Percentiles rank a stretch among this genome's conserved stretches.
These are phyloP conservation scores for Drosophila paulistorum DNA, from an alignment of 1,140 invertebrate genomes.

Conservation along the genomic window DNA sequence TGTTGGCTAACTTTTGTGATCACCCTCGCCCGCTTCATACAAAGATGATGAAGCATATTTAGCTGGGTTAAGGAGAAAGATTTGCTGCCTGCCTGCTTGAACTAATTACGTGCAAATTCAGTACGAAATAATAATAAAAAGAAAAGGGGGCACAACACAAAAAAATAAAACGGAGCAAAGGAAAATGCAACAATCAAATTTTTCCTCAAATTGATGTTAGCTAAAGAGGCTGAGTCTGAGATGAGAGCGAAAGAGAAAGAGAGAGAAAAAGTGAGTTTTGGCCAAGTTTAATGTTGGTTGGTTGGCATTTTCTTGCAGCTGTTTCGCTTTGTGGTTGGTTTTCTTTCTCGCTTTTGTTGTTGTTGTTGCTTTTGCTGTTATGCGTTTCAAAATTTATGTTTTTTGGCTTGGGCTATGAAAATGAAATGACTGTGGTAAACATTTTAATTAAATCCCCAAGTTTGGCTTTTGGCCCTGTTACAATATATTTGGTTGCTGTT, in stretches of 20 bases:
- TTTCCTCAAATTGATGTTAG: constrained; percentile 35
- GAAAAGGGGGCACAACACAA: constrained; percentile 17
- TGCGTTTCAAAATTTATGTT: constrained; percentile 79
- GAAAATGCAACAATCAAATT: constrained; percentile 73
- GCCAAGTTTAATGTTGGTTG: constrained; percentile 72
- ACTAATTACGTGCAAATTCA: constrained; percentile 77
- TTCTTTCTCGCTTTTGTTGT: constrained; percentile 18
- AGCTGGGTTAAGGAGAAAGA: neutral
- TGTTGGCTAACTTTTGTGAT: neutral
- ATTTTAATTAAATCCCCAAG: constrained; percentile 80
- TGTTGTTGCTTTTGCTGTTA: constrained; percentile 20
- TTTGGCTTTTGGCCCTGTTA: constrained; percentile 79
- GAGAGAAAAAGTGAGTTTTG: constrained; percentile 26
- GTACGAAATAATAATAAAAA: constrained; percentile 57
- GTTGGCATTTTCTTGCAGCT: constrained; percentile 79
- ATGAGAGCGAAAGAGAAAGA: constrained; percentile 22
- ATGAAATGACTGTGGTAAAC: constrained; percentile 81
- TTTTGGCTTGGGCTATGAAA: constrained; percentile 79
- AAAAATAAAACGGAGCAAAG: neutral
- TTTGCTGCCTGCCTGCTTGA: constrained; percentile 57
- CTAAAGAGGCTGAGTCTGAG: constrained; percentile 17
- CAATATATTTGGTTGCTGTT: constrained; percentile 62
- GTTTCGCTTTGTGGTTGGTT: constrained; percentile 70
- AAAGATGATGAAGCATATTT: constrained; percentile 6
- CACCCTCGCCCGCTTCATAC: neutral